Conservation (phyloP, 2,113 vertebrate genomes). For the Leucosticte australis region DNA sequence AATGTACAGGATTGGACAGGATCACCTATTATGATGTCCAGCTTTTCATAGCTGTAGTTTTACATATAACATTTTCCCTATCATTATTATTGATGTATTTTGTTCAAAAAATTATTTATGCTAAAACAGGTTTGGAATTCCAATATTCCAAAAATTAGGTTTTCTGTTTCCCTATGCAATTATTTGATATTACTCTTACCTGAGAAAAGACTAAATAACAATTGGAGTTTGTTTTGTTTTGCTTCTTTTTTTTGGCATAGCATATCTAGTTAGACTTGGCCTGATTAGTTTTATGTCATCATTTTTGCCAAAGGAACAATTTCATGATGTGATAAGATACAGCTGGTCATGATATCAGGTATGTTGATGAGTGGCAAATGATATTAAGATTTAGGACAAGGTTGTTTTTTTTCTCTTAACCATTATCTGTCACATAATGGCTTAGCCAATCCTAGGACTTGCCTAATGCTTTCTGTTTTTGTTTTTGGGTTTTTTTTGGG, state of each 20-base stretch:
- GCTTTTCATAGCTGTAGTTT: not conserved
- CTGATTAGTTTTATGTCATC: not conserved
- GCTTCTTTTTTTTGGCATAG: not conserved
- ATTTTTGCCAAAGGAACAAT: not conserved
- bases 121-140: too few species aligned
- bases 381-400: not conserved
- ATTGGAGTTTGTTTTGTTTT: not conserved
- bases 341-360: not conserved
- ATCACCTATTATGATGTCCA: not conserved
- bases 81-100: not conserved
- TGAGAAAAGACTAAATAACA: not conserved
- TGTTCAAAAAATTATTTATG: not conserved
- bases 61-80: not conserved
- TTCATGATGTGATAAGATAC: not conserved
- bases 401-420: not conserved
- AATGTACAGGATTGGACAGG: not conserved
- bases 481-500: too few species aligned
- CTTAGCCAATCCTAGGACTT: not conserved
- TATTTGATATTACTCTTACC: not conserved
- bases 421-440: not conserved
- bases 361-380: not conserved
- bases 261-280: not conserved
- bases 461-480: rapidly evolving
- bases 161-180: not conserved
- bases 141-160: not conserved